Percentiles rank a stretch among this genome's conserved stretches.
Evolutionary conservation across 1,140 invertebrate species (phyloP).

Genomic region (Mycetomoellerius zeteki): DNA sequence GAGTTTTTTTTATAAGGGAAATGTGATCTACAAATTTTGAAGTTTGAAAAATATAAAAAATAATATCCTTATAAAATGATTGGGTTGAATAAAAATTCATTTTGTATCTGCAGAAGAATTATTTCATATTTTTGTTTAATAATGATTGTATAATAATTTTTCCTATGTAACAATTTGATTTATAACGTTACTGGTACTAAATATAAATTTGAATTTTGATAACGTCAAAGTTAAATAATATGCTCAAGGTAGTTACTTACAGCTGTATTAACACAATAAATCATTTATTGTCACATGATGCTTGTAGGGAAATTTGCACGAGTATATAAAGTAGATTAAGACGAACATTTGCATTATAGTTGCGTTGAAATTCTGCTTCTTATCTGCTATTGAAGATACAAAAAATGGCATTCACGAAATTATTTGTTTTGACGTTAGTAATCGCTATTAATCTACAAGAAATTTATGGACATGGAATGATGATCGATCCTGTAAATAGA

Average conservation of each 20-base stretch:
- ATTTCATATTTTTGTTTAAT: no score
- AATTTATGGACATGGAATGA: constrained; percentile 89
- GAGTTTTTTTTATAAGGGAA: no score
- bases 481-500: constrained; percentile 90
- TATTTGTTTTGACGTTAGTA: constrained; percentile 25
- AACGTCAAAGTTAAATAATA: no score
- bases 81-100: no score
- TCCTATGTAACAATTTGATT: no score
- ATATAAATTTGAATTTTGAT: no score
- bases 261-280: neutral
- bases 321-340: constrained; percentile 40
- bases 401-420: constrained; percentile 15
- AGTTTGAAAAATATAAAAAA: neutral
- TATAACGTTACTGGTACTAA: no score
- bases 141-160: no score
- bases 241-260: no score
- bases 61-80: no score
- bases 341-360: neutral
- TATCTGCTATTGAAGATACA: constrained; percentile 76
- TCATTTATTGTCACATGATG: neutral
- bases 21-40: neutral
- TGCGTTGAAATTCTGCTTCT: constrained; percentile 77
- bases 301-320: neutral
- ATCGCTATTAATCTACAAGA: constrained; percentile 48
- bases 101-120: no score